Percentiles rank a stretch among this genome's conserved stretches.
These are phyloP conservation scores for Gambusia yucatana DNA, from an alignment of 2,797 vertebrate genomes.

Conservation along the genomic window DNA sequence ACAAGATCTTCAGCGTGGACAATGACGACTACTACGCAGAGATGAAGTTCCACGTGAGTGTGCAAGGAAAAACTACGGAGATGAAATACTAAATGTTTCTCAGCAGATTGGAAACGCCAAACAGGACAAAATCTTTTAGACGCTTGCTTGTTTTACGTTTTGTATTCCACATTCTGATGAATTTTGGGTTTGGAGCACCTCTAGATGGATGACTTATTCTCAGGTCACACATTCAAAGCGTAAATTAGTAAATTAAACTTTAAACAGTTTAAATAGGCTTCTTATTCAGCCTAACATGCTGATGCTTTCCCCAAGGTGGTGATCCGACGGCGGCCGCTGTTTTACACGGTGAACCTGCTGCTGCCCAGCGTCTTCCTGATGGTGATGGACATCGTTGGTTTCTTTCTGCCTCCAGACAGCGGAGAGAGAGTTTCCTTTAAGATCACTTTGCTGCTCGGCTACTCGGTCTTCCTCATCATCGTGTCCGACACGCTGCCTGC, in stretches of 20 bases:
- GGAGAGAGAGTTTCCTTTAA: slow-evolving; percentile 98
- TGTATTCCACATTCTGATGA: not conserved
- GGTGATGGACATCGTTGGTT: slow-evolving; percentile 96
- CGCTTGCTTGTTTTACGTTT: not conserved
- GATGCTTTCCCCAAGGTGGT: slow-evolving; percentile 86
- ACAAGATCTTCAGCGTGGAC: slow-evolving; percentile 90
- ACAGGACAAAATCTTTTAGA: not conserved
- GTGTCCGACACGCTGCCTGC: slow-evolving; percentile 95
- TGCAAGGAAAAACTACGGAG: not conserved
- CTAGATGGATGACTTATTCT: not conserved
- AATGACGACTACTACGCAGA: slow-evolving; percentile 87
- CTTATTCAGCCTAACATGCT: not conserved
- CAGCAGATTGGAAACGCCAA: not conserved
- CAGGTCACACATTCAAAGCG: not conserved
- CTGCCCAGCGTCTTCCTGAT: slow-evolving; percentile 97
- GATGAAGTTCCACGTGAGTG: slow-evolving; percentile 93
- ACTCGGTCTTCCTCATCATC: slow-evolving; percentile 98
- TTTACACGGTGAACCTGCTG: slow-evolving; percentile 93
- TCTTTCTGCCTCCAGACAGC: slow-evolving; percentile 95
- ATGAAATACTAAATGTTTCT: not conserved
- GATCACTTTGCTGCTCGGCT: slow-evolving; percentile 96
- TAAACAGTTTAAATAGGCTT: not conserved
- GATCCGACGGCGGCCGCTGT: slow-evolving; percentile 92
- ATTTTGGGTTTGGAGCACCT: not conserved
- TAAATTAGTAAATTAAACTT: not conserved